Evolutionary conservation across 2,113 vertebrate species (phyloP), one percentile per base, ranked within the genome.

Genomic region (Telmatochromis bifrenatus): DNA sequence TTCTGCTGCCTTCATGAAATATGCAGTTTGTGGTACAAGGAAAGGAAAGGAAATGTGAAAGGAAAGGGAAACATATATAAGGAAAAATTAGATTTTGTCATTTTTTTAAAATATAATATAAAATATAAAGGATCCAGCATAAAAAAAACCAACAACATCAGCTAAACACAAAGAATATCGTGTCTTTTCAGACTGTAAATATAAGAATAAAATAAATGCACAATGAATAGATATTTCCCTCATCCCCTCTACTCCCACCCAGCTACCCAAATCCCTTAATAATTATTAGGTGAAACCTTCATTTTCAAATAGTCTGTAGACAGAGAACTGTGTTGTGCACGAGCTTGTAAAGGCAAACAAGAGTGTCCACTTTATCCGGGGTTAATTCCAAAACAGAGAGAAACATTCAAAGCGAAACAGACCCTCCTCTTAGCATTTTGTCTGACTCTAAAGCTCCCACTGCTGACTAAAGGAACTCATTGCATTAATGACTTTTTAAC

Each of bases 371-470:
- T 88, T 45, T 56, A 9, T 68, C 47, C 2, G 5, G 65, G 65
- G 53, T 86, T 70, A 15, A 55, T 11, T 82, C 47, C 35, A 33
- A 91, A 79, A 81, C 62, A 77, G 55, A 87, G n/a, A 26, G 35
- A 79, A 55, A 65, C 54, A 8, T 54, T 75, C 53, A 47, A 65
- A 70, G 79, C 37, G 31, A 56, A 70, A 19, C 28, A 87, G 37
- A 39, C 49, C 51, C 12, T 54, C 28, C 37, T 79, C 33, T 49
- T 9, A 54, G 54, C 23, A 65, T 39, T 11, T 80, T 70, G 65
- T 86, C 17, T 84, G 93, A 93, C 93, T 92, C 94, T 92, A 92
- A 91, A 94, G 95, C 96, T 91, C 94, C 95, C 95, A 96, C 96
- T 96, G 94, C 94, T 95, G 95, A 94, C 83, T 90, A 84, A 95